Evolutionary conservation across 1,140 invertebrate species (phyloP), one percentile per base, ranked within the genome.

Genomic region (Bombus vancouverensis): DNA sequence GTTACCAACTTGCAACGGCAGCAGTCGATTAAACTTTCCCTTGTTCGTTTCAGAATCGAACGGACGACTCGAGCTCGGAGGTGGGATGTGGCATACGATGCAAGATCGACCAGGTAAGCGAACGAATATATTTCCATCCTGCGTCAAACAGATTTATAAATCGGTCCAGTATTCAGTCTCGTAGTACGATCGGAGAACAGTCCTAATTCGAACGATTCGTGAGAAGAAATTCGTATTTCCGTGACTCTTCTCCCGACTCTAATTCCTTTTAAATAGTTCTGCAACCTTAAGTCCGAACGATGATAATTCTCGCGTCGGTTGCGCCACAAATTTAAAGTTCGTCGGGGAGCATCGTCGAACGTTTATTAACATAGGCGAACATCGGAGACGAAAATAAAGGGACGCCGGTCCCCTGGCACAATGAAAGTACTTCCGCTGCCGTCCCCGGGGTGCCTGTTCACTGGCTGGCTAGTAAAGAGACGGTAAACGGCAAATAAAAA

Each of bases 61-160:
- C 96, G 87, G 96, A 96, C 86, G 96, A 96, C 84, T 95, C 94
- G 22, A 95, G 96, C 79, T 96, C 96, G 85, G 96, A 97, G 90
- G 95, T 96, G 13, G 96, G 95, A 57, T 97, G 97, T 89, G 96
- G 96, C 25, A 95, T 95, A 13, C 95, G 96, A 73, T 97, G 97
- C 92, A 96, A 96, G 92, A 95, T 96, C 83, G 93, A 95, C 90
- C 94, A 96, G 91, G 95, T 96, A 93, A 91, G 89, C n/a, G 15
- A 12, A 47, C 3, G 1, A 65, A 25, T 25, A 18, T 32, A 18
- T 32, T 2, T 32, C 18, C 3, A 15, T 9, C 1, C 3, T 22
- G 25, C 68, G 22, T 25, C 37, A 1, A 39, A 39, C 3, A 70
- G 9, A 39, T 39, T 4, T 39, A 39, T 3, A 28, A 22, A 10